Evolutionary conservation across 1,140 invertebrate genomes (phyloP), one percentile per base, ranked within the genome.

Genomic region (Brachystomella parvula): DNA sequence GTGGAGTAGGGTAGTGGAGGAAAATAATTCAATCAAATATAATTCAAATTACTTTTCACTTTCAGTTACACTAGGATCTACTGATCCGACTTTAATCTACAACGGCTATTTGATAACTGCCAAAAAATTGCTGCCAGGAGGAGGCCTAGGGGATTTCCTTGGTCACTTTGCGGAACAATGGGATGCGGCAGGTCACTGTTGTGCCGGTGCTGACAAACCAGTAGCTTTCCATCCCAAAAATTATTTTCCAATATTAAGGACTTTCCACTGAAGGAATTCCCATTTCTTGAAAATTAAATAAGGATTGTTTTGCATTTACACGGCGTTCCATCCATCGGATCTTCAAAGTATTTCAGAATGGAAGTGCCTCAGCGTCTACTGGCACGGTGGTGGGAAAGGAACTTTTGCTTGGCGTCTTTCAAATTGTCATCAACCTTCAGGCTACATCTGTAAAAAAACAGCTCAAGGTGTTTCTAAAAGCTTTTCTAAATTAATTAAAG

Each of bases 381-480:
- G 72, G 70, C 71, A 72, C 28, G 71, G 67, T 0, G 61, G 58
- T 26, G 60, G 62, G 17, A 72, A 68, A 19, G 72, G 68, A 30
- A 68, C 66, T 32, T 63, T 72, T 56, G 64, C 71, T n/a, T 74
- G 73, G 71, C 66, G 68, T 59, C 69, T 73, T 3, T 67, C 73
- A 19, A 70, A 74, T 17, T 76, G 76, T 39, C 72, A 72, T 62
- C 68, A 74, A 61, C 61, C 60, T 26, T 72, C 73, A 0, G 86
- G 87, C 1, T 88, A 87, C 75, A 81, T 86, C 2, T 86, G 84
- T 77, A 78, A 78, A 66, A 79, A 75, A 67, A 73, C 73, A 31
- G 74, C 76, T 61, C 69, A 77, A 73, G 77, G 79, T 62, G 28
- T n/a, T n/a, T n/a, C n/a, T n/a, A n/a, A n/a, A n/a, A n/a, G n/a